Evolutionary conservation across 2,888 invertebrate species (phyloP).

Genomic region (Polydrusus cervinus): DNA sequence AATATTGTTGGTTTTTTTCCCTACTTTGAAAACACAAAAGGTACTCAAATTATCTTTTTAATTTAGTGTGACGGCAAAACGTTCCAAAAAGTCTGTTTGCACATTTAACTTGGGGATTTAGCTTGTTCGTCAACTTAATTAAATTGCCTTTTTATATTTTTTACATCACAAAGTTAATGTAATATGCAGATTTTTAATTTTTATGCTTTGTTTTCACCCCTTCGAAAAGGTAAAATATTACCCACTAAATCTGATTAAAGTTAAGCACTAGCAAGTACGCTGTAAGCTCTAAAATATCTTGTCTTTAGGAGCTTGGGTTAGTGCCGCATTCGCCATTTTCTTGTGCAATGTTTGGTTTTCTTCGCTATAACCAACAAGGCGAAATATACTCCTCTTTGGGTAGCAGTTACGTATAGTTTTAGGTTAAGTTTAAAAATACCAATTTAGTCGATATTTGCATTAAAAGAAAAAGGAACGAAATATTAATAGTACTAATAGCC

Average conservation of each 20-base stretch:
- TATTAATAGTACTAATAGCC: too few relatives aligned
- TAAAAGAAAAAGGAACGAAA: too few relatives aligned
- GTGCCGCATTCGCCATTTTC: too few relatives aligned
- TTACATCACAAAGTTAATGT: constrained; percentile 44
- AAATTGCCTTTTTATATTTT: constrained; percentile 53
- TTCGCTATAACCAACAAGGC: too few relatives aligned
- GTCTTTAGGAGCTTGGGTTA: too few relatives aligned
- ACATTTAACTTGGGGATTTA: constrained; percentile 51
- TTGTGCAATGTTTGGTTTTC: too few relatives aligned
- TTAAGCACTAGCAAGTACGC: neutral
- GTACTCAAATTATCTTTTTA: constrained; percentile 55
- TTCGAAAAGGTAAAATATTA: constrained; percentile 7
- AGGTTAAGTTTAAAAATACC: too few relatives aligned
- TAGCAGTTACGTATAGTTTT: too few relatives aligned
- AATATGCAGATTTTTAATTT: constrained; percentile 51
- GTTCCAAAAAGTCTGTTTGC: constrained; percentile 51
- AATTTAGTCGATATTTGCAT: too few relatives aligned
- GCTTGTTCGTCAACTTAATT: constrained; percentile 52
- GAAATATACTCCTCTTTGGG: too few relatives aligned
- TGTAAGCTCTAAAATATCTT: neutral
- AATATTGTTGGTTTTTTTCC: constrained; percentile 42
- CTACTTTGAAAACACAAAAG: constrained; percentile 50
- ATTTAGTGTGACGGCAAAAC: constrained; percentile 52
- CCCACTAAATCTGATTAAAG: constrained; percentile 11
- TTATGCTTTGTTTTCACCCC: constrained; percentile 32